Conservation (phyloP, 2,113 vertebrate species). For the Phalacrocorax brasilianus region DNA sequence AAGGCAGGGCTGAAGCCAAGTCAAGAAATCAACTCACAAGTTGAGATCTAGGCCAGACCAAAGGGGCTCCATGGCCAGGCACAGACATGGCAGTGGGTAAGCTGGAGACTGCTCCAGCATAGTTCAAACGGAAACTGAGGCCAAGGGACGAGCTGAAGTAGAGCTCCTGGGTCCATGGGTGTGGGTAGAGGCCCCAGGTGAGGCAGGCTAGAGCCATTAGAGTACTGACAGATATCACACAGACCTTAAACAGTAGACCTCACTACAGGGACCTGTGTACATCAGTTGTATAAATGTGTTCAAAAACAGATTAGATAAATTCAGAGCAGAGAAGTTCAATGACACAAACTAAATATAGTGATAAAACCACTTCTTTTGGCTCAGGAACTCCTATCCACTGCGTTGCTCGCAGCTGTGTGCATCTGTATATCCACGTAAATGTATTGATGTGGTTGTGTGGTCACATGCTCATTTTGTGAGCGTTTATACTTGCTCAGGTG, state of each 20-base stretch:
- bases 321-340: neutral
- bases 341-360: neutral
- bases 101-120: neutral
- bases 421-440: neutral
- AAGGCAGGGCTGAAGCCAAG: neutral
- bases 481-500: neutral
- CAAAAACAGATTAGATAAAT: neutral
- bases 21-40: neutral
- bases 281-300: neutral
- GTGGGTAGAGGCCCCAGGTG: neutral
- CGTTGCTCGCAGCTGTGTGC: neutral
- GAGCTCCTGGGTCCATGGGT: neutral
- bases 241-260: neutral
- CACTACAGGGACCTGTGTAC: neutral
- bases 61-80: neutral
- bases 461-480: neutral
- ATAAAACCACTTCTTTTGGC: neutral
- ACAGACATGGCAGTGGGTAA: neutral
- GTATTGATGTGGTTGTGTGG: neutral
- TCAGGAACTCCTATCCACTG: neutral
- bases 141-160: neutral
- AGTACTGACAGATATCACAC: neutral
- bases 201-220: neutral
- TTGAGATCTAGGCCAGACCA: neutral
- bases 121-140: neutral